A percentile compares a stretch with the other conserved stretches of the same genome.
phyloP scores from a whole-genome alignment of 2,888 invertebrate genomes.

The Charanyca ferruginea region DNA sequence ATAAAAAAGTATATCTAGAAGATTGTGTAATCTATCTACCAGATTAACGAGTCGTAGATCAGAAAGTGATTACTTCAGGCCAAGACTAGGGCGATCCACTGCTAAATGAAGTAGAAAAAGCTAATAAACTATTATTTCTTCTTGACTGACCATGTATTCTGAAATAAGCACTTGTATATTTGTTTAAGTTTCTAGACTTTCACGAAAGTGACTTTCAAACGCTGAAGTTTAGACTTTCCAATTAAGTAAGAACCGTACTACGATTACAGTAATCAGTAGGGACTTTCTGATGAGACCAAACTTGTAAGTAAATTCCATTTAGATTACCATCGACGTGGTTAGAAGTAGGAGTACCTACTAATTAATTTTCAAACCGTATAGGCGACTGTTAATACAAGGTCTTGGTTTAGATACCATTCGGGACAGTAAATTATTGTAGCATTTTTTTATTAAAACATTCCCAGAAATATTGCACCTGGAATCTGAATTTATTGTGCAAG shows the following conservation, averaged over 20 bases:
- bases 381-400: fast-evolving
- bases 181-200: slow-evolving; percentile 33
- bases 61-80: slow-evolving; percentile 29
- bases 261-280: too few relatives aligned
- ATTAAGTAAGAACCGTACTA: too few relatives aligned
- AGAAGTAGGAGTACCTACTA: too few relatives aligned
- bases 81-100: slow-evolving; percentile 7
- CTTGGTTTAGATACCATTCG: too few relatives aligned
- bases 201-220: slow-evolving; percentile 16
- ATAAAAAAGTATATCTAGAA: slow-evolving; percentile 46
- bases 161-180: slow-evolving; percentile 20
- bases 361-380: not conserved
- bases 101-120: slow-evolving; percentile 36
- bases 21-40: slow-evolving; percentile 53
- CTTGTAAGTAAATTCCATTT: too few relatives aligned
- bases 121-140: slow-evolving; percentile 14
- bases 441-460: too few relatives aligned
- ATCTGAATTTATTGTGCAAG: too few relatives aligned
- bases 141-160: slow-evolving; percentile 20
- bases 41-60: slow-evolving; percentile 41
- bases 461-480: too few relatives aligned
- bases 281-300: too few relatives aligned
- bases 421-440: too few relatives aligned
- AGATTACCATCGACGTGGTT: too few relatives aligned
- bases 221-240: too few relatives aligned